Evolutionary conservation across 2,888 invertebrate genomes (phyloP).

Genomic region (Oscheius sp.): DNA sequence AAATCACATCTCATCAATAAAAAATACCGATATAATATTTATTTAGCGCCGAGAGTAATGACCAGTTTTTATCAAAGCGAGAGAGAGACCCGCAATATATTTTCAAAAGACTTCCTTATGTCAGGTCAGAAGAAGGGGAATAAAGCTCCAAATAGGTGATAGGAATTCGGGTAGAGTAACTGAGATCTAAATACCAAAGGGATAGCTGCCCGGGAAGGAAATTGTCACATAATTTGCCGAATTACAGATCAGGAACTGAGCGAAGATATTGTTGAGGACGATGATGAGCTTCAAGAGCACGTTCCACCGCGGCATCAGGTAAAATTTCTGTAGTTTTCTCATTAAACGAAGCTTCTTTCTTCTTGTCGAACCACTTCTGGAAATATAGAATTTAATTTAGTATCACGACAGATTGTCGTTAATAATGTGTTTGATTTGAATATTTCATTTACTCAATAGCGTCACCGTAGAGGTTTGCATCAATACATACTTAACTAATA

Average conservation of each 20-base stretch:
- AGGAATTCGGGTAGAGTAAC: not conserved
- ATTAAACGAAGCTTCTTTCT: conserved; percentile 27
- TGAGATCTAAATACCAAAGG: conserved; percentile 2
- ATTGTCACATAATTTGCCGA: not conserved
- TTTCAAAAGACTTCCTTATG: too few species aligned
- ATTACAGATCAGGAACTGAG: conserved; percentile 7
- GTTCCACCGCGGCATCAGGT: conserved; percentile 88
- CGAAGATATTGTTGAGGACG: conserved; percentile 48
- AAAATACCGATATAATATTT: not conserved
- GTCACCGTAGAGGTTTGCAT: too few species aligned
- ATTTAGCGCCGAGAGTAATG: not conserved
- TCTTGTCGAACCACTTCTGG: conserved; percentile 1
- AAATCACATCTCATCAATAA: not conserved
- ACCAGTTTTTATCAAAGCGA: conserved; percentile 19
- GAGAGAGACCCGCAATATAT: conserved; percentile 16
- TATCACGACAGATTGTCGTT: not conserved
- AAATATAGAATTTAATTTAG: not conserved
- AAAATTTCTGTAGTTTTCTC: conserved; percentile 79
- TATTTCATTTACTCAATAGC: not conserved
- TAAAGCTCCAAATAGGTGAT: not conserved
- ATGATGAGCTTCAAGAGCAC: conserved; percentile 71
- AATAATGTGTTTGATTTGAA: not conserved
- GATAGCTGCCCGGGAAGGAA: not conserved
- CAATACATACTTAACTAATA: too few species aligned
- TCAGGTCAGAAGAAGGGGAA: not conserved